phyloP scores from a whole-genome alignment of 1,140 invertebrate genomes.

The Agraylea sexmaculata region DNA sequence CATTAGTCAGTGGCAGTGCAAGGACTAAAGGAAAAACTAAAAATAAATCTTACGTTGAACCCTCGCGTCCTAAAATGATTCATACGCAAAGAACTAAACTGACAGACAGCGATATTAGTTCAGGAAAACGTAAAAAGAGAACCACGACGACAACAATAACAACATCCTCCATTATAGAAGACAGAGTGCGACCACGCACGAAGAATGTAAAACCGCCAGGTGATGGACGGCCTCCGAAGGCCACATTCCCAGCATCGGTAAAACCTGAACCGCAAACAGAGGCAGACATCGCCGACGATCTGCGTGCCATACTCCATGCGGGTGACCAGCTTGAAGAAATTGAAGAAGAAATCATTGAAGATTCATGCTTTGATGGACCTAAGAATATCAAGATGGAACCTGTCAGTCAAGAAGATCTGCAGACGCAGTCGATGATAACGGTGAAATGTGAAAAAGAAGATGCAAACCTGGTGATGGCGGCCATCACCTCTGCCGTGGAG shows the following conservation, averaged over 20 bases:
- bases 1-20: conserved; percentile 33
- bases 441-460: conserved; percentile 16
- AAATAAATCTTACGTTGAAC: conserved; percentile 21
- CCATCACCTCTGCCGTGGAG: too few relatives aligned
- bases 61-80: conserved; percentile 56
- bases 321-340: too few relatives aligned
- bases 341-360: too few relatives aligned
- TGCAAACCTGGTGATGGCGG: too few relatives aligned
- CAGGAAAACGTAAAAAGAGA: conserved; percentile 34
- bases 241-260: conserved; percentile 37
- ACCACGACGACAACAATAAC: conserved; percentile 12
- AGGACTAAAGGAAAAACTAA: conserved; percentile 36
- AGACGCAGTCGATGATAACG: conserved; percentile 1
- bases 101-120: conserved; percentile 37
- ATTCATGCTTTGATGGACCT: not conserved
- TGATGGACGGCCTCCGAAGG: conserved; percentile 33
- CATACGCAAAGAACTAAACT: conserved; percentile 55
- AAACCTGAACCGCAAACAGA: conserved; percentile 27
- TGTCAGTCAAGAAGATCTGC: too few relatives aligned
- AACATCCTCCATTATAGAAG: conserved; percentile 23
- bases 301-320: conserved; percentile 28
- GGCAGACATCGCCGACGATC: conserved; percentile 30
- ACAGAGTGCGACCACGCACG: conserved; percentile 44
- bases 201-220: conserved; percentile 53
- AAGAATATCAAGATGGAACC: conserved; percentile 12